A percentile compares a stretch with the other conserved stretches of the same genome.
These are phyloP conservation scores for Lemur catta DNA, from an alignment of 2,797 vertebrate genomes.

Conservation along the genomic window DNA sequence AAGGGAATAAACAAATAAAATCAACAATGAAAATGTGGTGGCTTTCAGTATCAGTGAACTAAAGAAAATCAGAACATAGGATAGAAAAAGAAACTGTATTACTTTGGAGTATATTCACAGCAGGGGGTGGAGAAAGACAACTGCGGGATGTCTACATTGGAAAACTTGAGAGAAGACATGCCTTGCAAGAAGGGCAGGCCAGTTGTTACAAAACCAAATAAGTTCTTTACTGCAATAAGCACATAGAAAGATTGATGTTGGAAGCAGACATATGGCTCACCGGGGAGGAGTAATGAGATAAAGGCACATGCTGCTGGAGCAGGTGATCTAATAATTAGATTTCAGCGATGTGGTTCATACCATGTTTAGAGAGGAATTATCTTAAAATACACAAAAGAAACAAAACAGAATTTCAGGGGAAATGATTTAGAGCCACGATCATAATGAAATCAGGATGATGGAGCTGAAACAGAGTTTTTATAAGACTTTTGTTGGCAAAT, in stretches of 20 bases:
- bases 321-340: slow-evolving; percentile 71
- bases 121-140: neutral
- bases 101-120: neutral
- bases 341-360: neutral
- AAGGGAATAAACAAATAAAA: slow-evolving; percentile 24
- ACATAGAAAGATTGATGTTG: slow-evolving; percentile 37
- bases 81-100: neutral
- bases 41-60: neutral
- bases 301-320: slow-evolving; percentile 56
- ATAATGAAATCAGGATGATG: slow-evolving; percentile 44
- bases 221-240: slow-evolving; percentile 18
- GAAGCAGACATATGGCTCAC: slow-evolving; percentile 63
- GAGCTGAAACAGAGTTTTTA: neutral
- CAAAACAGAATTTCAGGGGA: neutral
- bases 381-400: slow-evolving; percentile 62
- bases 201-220: slow-evolving; percentile 27
- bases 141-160: neutral
- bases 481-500: slow-evolving; percentile 8
- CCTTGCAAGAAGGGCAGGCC: neutral
- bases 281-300: slow-evolving; percentile 63
- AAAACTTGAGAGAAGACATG: slow-evolving; percentile 16
- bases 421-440: slow-evolving; percentile 23
- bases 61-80: neutral
- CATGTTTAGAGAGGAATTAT: slow-evolving; percentile 36
- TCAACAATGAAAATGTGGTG: neutral